Base-by-base conservation (phyloP, 2,797 vertebrate species). In the Fistularia commersonii region DNA sequence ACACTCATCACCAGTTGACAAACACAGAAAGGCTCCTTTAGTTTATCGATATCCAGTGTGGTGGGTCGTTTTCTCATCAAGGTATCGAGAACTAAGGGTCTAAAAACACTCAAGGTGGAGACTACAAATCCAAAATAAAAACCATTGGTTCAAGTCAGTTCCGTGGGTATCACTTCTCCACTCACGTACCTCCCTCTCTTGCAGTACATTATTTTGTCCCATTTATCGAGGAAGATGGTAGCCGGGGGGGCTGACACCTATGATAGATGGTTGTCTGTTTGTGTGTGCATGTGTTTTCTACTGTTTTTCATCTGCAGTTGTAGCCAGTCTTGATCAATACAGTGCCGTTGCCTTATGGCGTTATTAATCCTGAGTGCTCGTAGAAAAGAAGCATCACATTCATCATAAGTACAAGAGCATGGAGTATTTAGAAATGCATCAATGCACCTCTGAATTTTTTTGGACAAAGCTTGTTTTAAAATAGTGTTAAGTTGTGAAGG, bases 251-350 rank as follows among this genome's bases (percentile, higher is more conserved):
- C 48, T 37, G 61, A 81, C 83, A 84, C 77, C 76, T 74, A 68
- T 81, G 85, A 87, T 81, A 87, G 85, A 90, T 90, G 86, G 86
- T 52, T 12, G 60, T 59, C 47, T 43, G 38, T 33, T 48, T 45
- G 40, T 63, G 64, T 49, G 54, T 48, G 56, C 34, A 8, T 43
- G 37, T 38, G 33, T 23, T 10, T 7, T 54, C n/a, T 35, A 72
- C 64, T 45, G 32, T 53, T 41, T 72, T 48, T 60, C 23, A 2
- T 23, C 23, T 23, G 49, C 49, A 57, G 41, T 55, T 55, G 62
- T 34, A 59, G 66, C 66, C 49, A 60, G 59, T 49, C 66, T 1
- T 34, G 45, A 88, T 87, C 85, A 56, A 85, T 88, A 72, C 46
- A 52, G 42, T 3, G 2, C 48, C 57, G 54, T 77, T 72, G 64